Conservation (phyloP, 2,797 vertebrate genomes). For the Microcaecilia unicolor region DNA sequence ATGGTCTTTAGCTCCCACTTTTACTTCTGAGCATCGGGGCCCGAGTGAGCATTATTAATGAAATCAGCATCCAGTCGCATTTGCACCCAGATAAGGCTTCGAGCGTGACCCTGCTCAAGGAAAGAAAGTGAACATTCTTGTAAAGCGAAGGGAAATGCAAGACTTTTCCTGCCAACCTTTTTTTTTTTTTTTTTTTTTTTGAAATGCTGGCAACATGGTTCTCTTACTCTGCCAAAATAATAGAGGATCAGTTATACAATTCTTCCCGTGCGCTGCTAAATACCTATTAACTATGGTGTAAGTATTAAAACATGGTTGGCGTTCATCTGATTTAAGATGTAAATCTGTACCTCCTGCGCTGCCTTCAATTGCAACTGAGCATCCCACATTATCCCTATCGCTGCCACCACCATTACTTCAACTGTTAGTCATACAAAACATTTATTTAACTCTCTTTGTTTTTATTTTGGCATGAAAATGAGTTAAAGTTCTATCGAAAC, state of each 20-base stretch:
- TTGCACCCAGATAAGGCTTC: slow-evolving; percentile 17
- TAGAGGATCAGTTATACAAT: slow-evolving; percentile 43
- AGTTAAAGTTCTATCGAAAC: too few species aligned
- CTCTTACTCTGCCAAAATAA: slow-evolving; percentile 47
- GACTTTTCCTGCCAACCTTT: slow-evolving; percentile 40
- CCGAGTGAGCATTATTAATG: too few species aligned
- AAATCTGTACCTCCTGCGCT: slow-evolving; percentile 28
- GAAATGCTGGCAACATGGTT: slow-evolving; percentile 34
- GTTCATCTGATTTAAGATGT: slow-evolving; percentile 33
- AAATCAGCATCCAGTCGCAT: too few species aligned
- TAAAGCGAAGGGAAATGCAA: slow-evolving; percentile 37
- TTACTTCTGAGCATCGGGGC: too few species aligned
- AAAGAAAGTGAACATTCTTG: slow-evolving; percentile 25
- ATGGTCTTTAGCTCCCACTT: too few species aligned
- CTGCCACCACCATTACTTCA: not conserved
- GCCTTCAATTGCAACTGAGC: slow-evolving; percentile 17
- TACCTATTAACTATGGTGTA: slow-evolving; percentile 48
- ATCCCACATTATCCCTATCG: slow-evolving; percentile 13
- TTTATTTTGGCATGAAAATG: too few species aligned
- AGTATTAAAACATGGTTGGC: slow-evolving; percentile 43
- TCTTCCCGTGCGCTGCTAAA: slow-evolving; percentile 35
- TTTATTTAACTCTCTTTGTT: too few species aligned
- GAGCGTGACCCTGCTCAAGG: slow-evolving; percentile 36
- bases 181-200: too few species aligned
- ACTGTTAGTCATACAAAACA: not conserved